Conservation (phyloP, 2,888 invertebrate genomes). For the Lottia scabra region DNA sequence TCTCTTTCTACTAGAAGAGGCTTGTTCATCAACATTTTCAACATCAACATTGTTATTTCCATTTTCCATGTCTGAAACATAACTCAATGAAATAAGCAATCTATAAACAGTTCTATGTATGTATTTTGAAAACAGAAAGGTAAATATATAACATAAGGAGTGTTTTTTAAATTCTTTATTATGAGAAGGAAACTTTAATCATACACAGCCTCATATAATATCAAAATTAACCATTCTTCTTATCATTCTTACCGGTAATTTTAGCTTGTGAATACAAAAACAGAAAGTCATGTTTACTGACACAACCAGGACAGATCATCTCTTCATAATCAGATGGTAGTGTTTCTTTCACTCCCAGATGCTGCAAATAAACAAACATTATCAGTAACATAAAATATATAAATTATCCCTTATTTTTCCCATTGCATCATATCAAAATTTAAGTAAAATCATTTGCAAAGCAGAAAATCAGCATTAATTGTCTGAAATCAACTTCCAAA, state of each 20-base stretch:
- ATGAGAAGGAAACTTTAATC: too few relatives aligned
- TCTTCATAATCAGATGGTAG: conserved; percentile 51
- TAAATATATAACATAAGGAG: too few relatives aligned
- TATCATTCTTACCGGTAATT: conserved; percentile 39
- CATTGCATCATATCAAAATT: too few relatives aligned
- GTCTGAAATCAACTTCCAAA: not conserved
- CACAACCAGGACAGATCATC: conserved; percentile 62
- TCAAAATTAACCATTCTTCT: too few relatives aligned
- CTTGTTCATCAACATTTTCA: conserved; percentile 7
- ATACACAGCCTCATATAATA: too few relatives aligned
- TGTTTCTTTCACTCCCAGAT: conserved; percentile 45
- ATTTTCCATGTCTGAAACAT: not conserved
- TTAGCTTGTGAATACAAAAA: conserved; percentile 50
- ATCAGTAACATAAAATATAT: too few relatives aligned
- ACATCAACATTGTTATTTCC: not conserved
- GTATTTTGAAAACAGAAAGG: too few relatives aligned
- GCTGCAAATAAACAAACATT: conserved; percentile 44
- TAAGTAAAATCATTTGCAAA: too few relatives aligned
- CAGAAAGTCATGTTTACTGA: conserved; percentile 59
- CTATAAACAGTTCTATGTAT: too few relatives aligned
- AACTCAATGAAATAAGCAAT: too few relatives aligned
- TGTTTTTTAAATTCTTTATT: too few relatives aligned
- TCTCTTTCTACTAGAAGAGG: not conserved
- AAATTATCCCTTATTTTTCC: too few relatives aligned
- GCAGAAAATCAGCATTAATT: not conserved